Base-by-base conservation (phyloP, 2,113 vertebrate genomes). In the Crotalus helleri region DNA sequence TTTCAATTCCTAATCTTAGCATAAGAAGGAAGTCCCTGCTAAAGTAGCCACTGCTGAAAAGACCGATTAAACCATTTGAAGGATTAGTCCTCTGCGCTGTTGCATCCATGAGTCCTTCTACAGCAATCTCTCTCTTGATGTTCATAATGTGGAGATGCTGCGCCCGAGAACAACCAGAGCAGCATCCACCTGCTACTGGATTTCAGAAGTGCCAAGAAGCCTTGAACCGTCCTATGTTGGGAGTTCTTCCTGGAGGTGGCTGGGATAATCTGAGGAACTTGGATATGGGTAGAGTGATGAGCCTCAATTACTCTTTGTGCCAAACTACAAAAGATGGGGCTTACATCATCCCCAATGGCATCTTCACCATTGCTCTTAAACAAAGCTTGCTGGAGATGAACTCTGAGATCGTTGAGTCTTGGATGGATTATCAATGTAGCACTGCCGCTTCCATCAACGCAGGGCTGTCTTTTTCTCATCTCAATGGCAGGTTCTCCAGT, bases 211-310 rank as follows among this genome's bases (percentile, higher is more conserved):
- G 99, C 93, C 97, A 96, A 93, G 91, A 94, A 90, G 93, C 96
- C 91, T 55, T 96, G 89, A 97, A 97, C 4, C 87, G 98, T 33
- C 95, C 98, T 0, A 96, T 97, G 0, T 95, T 99, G 93, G 98
- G 98, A 94, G 99, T 98, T 87, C 96, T 99, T 55, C 99, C 99
- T 0, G 99, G 99, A 0, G 98, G 99, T 0, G 99, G 99, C 53
- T 99, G 99, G 99, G 99, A 99, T 94, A 99, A 99, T 74, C 98
- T 99, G 55, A 97, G 98, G 1, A 99, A 99, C 92, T 2, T 98
- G 92, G 99, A 99, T 90, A 98, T 98, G 98, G 98, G 98, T 3
- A 97, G 97, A 90, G 99, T 99, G 90, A 98, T 99, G 97, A 97
- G 96, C 89, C 88, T 98, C 92, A 98, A 96, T 91, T 99, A 98